Percentiles rank a stretch among this genome's conserved stretches.
Evolutionary conservation across 2,113 vertebrate genomes (phyloP).

Genomic region (Nibea albiflora): DNA sequence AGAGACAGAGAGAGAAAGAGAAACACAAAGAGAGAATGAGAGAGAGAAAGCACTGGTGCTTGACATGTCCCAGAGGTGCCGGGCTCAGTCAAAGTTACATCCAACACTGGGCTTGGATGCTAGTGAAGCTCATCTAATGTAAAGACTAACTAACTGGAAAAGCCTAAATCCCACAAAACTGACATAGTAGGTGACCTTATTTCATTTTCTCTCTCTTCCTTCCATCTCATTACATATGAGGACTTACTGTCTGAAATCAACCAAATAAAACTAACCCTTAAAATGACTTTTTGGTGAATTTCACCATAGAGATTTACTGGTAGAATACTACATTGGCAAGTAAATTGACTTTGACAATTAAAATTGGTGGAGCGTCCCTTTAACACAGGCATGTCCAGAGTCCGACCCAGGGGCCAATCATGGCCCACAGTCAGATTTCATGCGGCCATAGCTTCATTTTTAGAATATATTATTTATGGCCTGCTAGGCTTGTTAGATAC

Average conservation of each 20-base stretch:
- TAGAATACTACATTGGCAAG: not conserved
- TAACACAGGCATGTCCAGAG: too few species aligned
- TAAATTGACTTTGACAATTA: not conserved
- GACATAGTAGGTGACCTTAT: constrained; percentile 11
- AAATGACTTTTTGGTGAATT: constrained; percentile 22
- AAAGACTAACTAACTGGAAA: constrained; percentile 68
- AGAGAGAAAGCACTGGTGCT: constrained; percentile 65
- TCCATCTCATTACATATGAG: constrained; percentile 26
- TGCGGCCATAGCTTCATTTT: too few species aligned
- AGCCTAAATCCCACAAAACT: constrained; percentile 46
- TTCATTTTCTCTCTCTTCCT: not conserved
- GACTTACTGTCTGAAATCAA: constrained; percentile 31
- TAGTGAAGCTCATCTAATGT: constrained; percentile 60
- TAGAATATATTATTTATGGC: too few species aligned
- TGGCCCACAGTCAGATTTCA: too few species aligned
- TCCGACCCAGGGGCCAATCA: too few species aligned
- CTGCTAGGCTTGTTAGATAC: too few species aligned
- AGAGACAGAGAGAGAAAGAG: constrained; percentile 50
- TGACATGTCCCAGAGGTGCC: constrained; percentile 75
- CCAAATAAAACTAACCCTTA: constrained; percentile 23
- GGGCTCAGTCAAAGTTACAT: constrained; percentile 63
- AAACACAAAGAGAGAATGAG: constrained; percentile 54
- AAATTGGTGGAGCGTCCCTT: not conserved
- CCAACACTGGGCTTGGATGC: constrained; percentile 64
- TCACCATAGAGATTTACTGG: not conserved